Evolutionary conservation across 2,888 invertebrate species (phyloP).

Genomic region (Ceramica pisi): DNA sequence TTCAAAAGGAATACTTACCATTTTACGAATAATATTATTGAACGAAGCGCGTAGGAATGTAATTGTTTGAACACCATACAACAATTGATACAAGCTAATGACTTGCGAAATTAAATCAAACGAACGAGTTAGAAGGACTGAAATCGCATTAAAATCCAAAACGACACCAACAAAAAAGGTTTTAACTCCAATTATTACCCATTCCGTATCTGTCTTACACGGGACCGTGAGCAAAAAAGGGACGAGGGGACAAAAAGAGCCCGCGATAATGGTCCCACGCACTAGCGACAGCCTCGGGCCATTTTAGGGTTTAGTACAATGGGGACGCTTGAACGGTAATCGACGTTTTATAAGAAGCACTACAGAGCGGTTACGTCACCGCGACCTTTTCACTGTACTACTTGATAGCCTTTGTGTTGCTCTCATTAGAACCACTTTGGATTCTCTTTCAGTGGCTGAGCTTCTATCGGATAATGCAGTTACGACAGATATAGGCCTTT

Average conservation of each 20-base stretch:
- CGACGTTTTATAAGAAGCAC: constrained; percentile 83
- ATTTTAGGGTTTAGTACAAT: constrained; percentile 84
- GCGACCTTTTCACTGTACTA: constrained; percentile 74
- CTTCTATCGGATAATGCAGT: constrained; percentile 68
- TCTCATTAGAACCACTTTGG: constrained; percentile 81
- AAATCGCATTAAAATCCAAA: constrained; percentile 81
- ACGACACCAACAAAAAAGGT: constrained; percentile 81
- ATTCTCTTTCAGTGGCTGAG: constrained; percentile 71
- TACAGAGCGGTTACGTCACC: constrained; percentile 77
- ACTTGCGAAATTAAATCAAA: constrained; percentile 80
- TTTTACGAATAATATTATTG: constrained; percentile 26
- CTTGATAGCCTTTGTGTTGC: constrained; percentile 77
- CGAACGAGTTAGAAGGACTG: constrained; percentile 69
- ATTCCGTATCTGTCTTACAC: constrained; percentile 87
- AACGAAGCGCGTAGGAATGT: constrained; percentile 43
- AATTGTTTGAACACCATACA: constrained; percentile 62
- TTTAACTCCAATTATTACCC: constrained; percentile 87
- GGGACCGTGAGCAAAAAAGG: constrained; percentile 80
- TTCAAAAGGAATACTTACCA: constrained; percentile 38
- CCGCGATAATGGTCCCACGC: constrained; percentile 83
- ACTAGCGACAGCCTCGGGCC: constrained; percentile 78
- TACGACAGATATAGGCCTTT: constrained; percentile 58
- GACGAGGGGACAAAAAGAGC: constrained; percentile 81
- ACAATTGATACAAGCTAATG: constrained; percentile 77
- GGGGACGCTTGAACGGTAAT: constrained; percentile 80